These are phyloP conservation scores for Chauna torquata DNA, from an alignment of 2,113 vertebrate genomes.

Conservation along the genomic window DNA sequence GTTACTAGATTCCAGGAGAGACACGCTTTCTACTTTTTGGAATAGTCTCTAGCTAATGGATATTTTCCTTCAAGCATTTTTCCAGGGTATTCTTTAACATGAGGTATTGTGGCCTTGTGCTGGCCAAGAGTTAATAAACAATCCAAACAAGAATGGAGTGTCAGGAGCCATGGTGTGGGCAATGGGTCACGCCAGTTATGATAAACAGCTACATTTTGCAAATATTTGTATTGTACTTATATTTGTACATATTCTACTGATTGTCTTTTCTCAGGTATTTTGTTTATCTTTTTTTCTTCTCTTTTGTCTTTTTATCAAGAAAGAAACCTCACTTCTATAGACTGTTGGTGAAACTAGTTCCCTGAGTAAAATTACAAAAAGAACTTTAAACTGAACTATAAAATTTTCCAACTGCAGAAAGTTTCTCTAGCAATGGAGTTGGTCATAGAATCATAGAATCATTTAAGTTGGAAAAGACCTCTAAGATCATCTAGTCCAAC, in stretches of 20 bases:
- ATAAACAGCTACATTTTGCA: neutral
- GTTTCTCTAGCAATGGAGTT: neutral
- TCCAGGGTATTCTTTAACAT: neutral
- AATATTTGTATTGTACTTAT: neutral
- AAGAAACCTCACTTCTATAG: neutral
- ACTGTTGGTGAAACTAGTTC: neutral
- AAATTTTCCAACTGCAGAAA: neutral
- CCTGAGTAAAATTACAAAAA: neutral
- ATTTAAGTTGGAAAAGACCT: no score
- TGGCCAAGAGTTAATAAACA: neutral
- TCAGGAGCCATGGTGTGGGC: neutral
- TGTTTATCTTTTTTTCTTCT: neutral
- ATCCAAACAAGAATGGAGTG: neutral
- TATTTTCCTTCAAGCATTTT: neutral
- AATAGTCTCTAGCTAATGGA: neutral
- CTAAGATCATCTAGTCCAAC: no score
- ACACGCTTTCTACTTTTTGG: neutral
- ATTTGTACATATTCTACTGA: neutral
- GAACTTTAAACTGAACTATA: neutral
- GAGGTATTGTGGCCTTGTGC: rapidly evolving
- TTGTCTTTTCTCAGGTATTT: neutral
- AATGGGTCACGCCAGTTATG: rapidly evolving
- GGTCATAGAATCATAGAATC: no score
- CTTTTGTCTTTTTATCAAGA: neutral
- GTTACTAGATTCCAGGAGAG: neutral